A percentile compares a stretch with the other conserved stretches of the same genome.
Conservation (phyloP, 2,797 vertebrate species). For the Brachyrhaphis roseni region DNA sequence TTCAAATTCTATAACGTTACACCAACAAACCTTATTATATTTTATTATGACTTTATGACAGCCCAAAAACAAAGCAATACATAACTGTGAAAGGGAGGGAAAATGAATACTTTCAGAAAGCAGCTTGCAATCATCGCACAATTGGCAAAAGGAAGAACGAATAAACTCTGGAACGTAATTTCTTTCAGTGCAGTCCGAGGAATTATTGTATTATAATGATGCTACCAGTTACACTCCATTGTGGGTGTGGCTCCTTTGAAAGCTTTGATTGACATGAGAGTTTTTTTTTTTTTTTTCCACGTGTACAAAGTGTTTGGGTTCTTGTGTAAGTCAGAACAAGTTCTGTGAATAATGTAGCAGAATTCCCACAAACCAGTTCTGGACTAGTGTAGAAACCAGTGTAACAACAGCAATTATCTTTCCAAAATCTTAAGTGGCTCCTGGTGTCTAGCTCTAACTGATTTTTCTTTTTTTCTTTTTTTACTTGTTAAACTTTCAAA, state of each 20-base stretch:
- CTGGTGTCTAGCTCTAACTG: conserved; percentile 2
- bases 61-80: background rate
- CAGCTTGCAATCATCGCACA: background rate
- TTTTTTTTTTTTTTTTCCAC: background rate
- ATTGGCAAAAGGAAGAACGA: no score
- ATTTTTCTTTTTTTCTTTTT: conserved; percentile 21
- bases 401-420: conserved; percentile 1
- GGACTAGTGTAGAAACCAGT: conserved; percentile 4
- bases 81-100: background rate
- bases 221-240: background rate
- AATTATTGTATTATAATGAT: background rate
- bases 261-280: background rate
- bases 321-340: background rate
- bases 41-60: background rate
- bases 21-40: background rate
- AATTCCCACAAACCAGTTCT: conserved; percentile 14
- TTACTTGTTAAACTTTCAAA: conserved; percentile 25
- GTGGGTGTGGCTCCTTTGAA: background rate
- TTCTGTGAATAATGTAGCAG: background rate
- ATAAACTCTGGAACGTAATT: background rate
- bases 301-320: background rate
- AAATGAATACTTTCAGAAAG: background rate
- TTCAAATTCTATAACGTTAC: background rate
- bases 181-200: background rate
- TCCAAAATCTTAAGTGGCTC: conserved; percentile 2